phyloP scores from a whole-genome alignment of 2,797 vertebrate genomes.

The Sebastes hubbsi region DNA sequence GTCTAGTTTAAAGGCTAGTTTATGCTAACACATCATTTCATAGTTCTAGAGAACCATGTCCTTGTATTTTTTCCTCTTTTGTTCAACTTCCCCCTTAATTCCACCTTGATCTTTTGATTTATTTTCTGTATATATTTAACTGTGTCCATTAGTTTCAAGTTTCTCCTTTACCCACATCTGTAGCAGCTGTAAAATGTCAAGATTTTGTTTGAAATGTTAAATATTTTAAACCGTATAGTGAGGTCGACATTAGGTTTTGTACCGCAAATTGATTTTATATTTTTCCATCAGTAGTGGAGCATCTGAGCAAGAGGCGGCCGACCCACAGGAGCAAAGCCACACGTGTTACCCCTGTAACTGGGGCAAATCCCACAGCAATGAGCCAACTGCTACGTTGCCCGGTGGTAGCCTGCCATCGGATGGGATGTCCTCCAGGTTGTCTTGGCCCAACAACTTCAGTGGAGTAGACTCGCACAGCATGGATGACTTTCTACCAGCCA shows the following conservation, averaged over 20 bases:
- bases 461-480: constrained; percentile 83
- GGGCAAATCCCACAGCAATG: constrained; percentile 76
- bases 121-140: not conserved
- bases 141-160: not conserved
- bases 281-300: constrained; percentile 76
- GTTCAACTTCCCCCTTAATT: not conserved
- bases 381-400: constrained; percentile 75
- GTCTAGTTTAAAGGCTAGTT: not conserved
- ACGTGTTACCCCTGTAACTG: constrained; percentile 90
- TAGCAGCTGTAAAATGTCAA: not conserved
- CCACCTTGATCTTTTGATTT: not conserved
- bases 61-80: not conserved
- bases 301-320: constrained; percentile 82
- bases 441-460: constrained; percentile 94
- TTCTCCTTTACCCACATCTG: not conserved
- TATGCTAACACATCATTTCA: no score
- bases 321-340: constrained; percentile 81
- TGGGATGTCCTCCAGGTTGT: constrained; percentile 86
- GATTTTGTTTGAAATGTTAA: not conserved
- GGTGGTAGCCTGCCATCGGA: constrained; percentile 80
- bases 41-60: not conserved
- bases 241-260: not conserved
- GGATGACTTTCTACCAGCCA: constrained; percentile 86
- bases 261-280: not conserved
- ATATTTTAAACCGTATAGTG: not conserved